Base-by-base conservation (phyloP, 2,888 invertebrate species). In the Leptarthrus brevirostris region DNA sequence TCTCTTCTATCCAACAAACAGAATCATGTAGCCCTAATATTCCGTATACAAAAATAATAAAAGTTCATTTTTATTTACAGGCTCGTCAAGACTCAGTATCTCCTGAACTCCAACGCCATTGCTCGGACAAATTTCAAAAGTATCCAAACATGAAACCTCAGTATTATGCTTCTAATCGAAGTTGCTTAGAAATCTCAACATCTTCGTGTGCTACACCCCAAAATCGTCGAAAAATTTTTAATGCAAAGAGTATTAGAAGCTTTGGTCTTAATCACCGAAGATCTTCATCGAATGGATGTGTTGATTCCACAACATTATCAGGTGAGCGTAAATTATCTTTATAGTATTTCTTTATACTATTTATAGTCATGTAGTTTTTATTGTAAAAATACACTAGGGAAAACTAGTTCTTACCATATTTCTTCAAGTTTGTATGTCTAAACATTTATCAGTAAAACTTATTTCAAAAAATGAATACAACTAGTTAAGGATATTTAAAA, bases 151-250 rank as follows among this genome's bases (percentile, higher is more conserved):
- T 54, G 47, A 72, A 69, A 40, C 71, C 75, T 74, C 76, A 66
- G 74, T 58, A 49, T 12, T 73, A 74, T 69, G 47, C 36, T 47
- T 20, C 71, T 1, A 64, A 76, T 72, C 22, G 72, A 72, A 72
- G 70, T 77, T 78, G 74, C 78, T 77, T 86, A 86, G 85, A 87
- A 84, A 89, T 85, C 83, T 89, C 89, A 88, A 88, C 89, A 20
- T 89, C 92, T 83, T 92, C 92, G 86, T 94, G 93, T 81, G 93
- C 94, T 54, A 94, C 94, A 61, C 93, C 93, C 0, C 88, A 87
- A 76, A 88, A 93, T 79, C 90, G 92, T 83, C 90, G 92, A 85
- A 83, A 94, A 86, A 93, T 94, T 86, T 88, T 93, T 54, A 93
- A 93, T 80, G 92, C 94, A 8, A 93, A 93, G 83, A 91, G 91